A percentile compares a stretch with the other conserved stretches of the same genome.
phyloP scores from a whole-genome alignment of 2,113 vertebrate genomes.

The Brachyhypopomus occidentalis region DNA sequence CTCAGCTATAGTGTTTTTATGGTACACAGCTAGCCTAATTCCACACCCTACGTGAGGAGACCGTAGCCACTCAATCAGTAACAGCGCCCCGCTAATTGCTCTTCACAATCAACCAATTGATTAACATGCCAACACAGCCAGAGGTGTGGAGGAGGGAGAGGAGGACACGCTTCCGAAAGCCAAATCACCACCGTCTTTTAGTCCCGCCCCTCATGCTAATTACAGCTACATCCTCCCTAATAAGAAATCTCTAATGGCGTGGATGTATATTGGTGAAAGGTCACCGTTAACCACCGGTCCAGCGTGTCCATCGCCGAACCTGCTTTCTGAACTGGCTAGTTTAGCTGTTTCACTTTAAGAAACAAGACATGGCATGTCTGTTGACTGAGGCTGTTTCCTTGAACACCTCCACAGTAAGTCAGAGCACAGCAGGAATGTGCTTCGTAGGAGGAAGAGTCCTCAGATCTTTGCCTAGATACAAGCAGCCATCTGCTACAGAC shows the following conservation, averaged over 20 bases:
- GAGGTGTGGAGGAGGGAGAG: not conserved
- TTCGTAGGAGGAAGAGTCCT: constrained; percentile 35
- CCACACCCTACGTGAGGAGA: constrained; percentile 14
- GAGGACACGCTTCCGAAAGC: constrained; percentile 45
- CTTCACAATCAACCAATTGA: constrained; percentile 43
- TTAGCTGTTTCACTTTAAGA: constrained; percentile 19
- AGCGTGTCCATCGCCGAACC: not conserved
- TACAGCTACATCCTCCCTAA: constrained; percentile 41
- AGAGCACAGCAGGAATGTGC: constrained; percentile 19
- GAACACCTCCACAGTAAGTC: constrained; percentile 38
- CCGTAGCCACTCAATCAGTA: constrained; percentile 17
- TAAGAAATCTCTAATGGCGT: constrained; percentile 43
- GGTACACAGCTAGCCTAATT: constrained; percentile 25
- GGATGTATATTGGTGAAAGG: constrained; percentile 38
- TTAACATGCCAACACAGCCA: constrained; percentile 46
- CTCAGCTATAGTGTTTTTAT: not conserved
- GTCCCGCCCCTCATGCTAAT: constrained; percentile 37
- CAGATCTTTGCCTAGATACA: constrained; percentile 28
- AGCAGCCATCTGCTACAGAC: constrained; percentile 23
- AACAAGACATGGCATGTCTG: constrained; percentile 11
- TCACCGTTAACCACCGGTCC: constrained; percentile 19
- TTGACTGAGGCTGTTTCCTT: constrained; percentile 23
- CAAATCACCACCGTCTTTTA: constrained; percentile 39
- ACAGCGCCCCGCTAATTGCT: constrained; percentile 33
- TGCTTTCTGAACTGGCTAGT: constrained; percentile 5